Evolutionary conservation across 2,113 vertebrate genomes (phyloP), one percentile per base, ranked within the genome.

Genomic region (Rhynchomys soricoides): DNA sequence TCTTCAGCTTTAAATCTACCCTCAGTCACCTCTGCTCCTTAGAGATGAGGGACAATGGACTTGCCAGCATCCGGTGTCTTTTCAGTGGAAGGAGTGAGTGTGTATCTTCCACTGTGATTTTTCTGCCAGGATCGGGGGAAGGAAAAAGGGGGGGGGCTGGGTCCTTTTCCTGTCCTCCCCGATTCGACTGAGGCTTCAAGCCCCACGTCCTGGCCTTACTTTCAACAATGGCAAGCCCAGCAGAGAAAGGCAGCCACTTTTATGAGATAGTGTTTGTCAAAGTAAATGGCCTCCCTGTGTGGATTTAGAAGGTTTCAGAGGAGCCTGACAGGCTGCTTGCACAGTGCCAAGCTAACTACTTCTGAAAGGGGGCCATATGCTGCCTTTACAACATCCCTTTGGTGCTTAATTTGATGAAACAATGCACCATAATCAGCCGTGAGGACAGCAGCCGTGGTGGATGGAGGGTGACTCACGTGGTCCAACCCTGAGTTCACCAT

Each of bases 351-450:
- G 78, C 97, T 98, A 96, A 98, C 98, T 88, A 74, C 98, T 98
- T 97, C 96, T 98, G 98, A 98, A 98, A 98, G 95, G 79, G 94
- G 97, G 95, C 98, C 98, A 98, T 98, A 98, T 98, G 98, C 95
- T 98, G 93, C 96, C 95, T 88, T 97, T 97, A 97, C 97, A 98
- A 98, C 97, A 96, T 97, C 97, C 92, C 95, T 98, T 98, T 97
- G 78, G 92, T 98, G 98, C 97, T 97, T 99, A 98, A 98, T 98
- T 98, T 98, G 98, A 97, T 97, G 98, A 98, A 98, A 98, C 98
- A 98, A 98, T 97, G 98, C 90, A 55, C 98, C 97, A 94, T 98
- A 97, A 98, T 98, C 97, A 98, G 97, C 96, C 24, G 5, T 29
- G 97, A 66, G 98, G 98, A 98, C 98, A 97, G 98, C 96, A 93